phyloP scores from a whole-genome alignment of 2,797 vertebrate species.

The Melanitta fusca region DNA sequence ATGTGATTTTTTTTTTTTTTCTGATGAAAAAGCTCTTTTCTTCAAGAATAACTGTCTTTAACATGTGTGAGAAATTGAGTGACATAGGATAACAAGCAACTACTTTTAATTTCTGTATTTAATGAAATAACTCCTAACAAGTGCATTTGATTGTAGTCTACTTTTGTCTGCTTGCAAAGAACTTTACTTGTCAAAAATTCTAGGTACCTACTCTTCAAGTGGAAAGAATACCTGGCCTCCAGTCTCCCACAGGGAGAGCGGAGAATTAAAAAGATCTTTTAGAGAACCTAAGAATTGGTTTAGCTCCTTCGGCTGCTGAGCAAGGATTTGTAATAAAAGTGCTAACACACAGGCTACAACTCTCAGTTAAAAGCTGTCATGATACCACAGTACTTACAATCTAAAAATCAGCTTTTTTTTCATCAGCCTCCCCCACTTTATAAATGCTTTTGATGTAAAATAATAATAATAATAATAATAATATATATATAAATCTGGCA shows the following conservation, averaged over 20 bases:
- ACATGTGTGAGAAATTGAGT: neutral
- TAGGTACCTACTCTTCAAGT: constrained; percentile 9
- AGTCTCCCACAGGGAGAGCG: constrained; percentile 26
- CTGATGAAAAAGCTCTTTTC: neutral
- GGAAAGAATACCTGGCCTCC: constrained; percentile 33
- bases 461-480: too few relatives aligned
- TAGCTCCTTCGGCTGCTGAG: constrained; percentile 30
- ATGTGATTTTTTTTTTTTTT: neutral
- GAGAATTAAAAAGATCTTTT: constrained; percentile 47
- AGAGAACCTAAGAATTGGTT: constrained; percentile 26
- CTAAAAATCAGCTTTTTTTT: constrained; percentile 2
- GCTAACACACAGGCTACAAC: neutral
- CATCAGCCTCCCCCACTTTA: neutral
- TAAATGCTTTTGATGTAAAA: neutral
- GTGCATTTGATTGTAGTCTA: constrained; percentile 21
- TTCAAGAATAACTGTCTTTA: neutral
- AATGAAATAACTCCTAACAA: constrained; percentile 7
- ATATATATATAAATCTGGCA: neutral
- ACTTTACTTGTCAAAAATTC: constrained; percentile 29
- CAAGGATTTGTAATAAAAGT: constrained; percentile 15
- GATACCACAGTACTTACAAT: neutral
- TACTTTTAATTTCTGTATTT: neutral
- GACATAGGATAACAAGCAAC: neutral
- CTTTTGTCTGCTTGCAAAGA: constrained; percentile 39
- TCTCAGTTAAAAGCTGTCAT: constrained; percentile 27